Base-by-base conservation (phyloP, 2,113 vertebrate genomes). In the Chionodraco myersi region DNA sequence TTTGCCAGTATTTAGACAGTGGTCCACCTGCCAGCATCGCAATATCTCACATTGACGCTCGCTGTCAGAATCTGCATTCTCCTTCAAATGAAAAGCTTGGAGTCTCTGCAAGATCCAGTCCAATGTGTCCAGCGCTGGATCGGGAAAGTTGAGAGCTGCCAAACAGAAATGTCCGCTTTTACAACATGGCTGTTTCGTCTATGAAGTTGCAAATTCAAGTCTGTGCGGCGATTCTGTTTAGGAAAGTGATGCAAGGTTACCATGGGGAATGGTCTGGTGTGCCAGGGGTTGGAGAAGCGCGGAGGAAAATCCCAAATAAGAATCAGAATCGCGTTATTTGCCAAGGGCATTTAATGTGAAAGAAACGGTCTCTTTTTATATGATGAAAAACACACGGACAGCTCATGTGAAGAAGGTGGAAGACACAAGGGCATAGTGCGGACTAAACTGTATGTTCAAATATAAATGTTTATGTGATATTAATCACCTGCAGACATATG, bases 181-280 rank as follows among this genome's bases (percentile, higher is more conserved):
- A 89, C 83, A 87, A 80, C 88, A 79, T 63, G 79, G 71, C 82
- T 72, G 26, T 83, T 54, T 79, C 59, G 80, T 83, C 44, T 52
- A 71, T 86, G 90, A 64, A 36, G 56, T 87, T 88, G 66, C 87
- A 89, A 68, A 60, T 76, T 71, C 45, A 65, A 59, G 61, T 34
- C 68, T 23, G 59, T 80, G 82, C 76, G 67, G 80, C 23, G 14
- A 72, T 41, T 57, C 51, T 93, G 90, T 94, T 94, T 94, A 44
- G 89, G 92, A 92, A 92, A 93, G 87, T 26, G 52, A 79, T 79
- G 71, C 69, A 64, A 7, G 72, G 92, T 94, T 91, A 85, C 92
- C 80, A 92, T 87, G 80, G 89, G 61, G 87, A 91, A 85, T 58
- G 6, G 10, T 49, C 80, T 77, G 60, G 51, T 61, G 70, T 82